These are phyloP conservation scores for Paguma larvata DNA, from an alignment of 2,797 vertebrate species.

Conservation along the genomic window DNA sequence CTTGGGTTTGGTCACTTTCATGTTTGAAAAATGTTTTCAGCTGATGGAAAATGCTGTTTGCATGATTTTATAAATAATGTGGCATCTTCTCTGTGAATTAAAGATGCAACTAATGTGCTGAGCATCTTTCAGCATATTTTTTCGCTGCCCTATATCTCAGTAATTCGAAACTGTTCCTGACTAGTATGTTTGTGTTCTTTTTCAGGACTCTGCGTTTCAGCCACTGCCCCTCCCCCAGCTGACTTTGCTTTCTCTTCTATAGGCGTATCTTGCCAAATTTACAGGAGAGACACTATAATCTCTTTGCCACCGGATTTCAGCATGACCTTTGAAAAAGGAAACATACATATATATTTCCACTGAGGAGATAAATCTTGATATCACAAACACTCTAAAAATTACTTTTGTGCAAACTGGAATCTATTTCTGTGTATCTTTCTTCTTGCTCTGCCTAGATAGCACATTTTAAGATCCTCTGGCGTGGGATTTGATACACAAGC, in stretches of 20 bases:
- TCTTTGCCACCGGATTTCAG: neutral
- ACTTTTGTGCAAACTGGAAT: neutral
- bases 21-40: neutral
- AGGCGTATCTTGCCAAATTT: constrained; percentile 81
- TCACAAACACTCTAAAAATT: neutral
- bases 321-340: constrained; percentile 13
- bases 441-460: neutral
- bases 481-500: neutral
- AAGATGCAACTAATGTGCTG: constrained; percentile 68
- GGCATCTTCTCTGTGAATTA: constrained; percentile 75
- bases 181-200: constrained; percentile 88
- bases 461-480: accelerated
- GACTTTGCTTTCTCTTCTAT: constrained; percentile 90
- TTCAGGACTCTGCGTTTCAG: constrained; percentile 89
- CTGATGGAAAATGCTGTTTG: constrained; percentile 65
- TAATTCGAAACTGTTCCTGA: constrained; percentile 69
- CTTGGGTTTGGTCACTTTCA: constrained; percentile 72
- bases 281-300: constrained; percentile 13
- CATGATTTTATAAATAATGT: constrained; percentile 75
- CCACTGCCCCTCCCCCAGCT: constrained; percentile 87
- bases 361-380: neutral
- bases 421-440: neutral
- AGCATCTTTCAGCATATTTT: constrained; percentile 74
- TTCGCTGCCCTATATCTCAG: constrained; percentile 59
- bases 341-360: neutral